Base-by-base conservation (phyloP, 1,140 invertebrate genomes). In the Idris sp. region DNA sequence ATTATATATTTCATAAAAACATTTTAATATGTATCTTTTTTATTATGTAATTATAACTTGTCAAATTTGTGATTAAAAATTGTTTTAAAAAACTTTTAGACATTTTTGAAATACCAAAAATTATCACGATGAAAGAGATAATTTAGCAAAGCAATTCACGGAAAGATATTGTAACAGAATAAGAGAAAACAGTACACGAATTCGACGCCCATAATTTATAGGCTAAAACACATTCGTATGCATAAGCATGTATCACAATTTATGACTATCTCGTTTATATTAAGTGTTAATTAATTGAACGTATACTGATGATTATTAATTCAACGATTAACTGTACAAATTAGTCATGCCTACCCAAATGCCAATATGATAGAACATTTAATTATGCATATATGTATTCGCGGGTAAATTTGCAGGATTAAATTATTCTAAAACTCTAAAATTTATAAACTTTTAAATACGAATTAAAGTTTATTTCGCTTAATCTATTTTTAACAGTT, bases 221-320 rank as follows among this genome's bases (percentile, higher is more conserved):
- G 4, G 11, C 7, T 10, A 13, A 33, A 38, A 2, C 48, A 1
- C 36, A 46, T 54, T 54, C 31, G 33, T 46, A 65, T 67, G 62
- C 51, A 56, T 48, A 48, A 26, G 7, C 33, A 11, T 33, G 26
- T 16, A 40, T 56, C 49, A 49, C n/a, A 67, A 67, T 67, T 67
- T 67, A 67, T 43, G 51, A 54, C 40, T 4, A 38, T 13, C 31
- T 40, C 19, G 49, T 56, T 46, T 56, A 41, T 38, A 48, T 56
- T 67, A 56, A 67, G 51, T 48, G 41, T 38, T 67, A 48, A 56
- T 54, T 67, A 67, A 56, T 67, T 48, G 28, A 67, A 49, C 49
- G 31, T 56, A 41, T 40, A 40, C 40, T 10, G 40, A 54, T 40
- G 51, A 48, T 56, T 48, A 67, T 40, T 67, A 54, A 64, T 64